Evolutionary conservation across 2,113 vertebrate species (phyloP).

Genomic region (Larimichthys polyactis): DNA sequence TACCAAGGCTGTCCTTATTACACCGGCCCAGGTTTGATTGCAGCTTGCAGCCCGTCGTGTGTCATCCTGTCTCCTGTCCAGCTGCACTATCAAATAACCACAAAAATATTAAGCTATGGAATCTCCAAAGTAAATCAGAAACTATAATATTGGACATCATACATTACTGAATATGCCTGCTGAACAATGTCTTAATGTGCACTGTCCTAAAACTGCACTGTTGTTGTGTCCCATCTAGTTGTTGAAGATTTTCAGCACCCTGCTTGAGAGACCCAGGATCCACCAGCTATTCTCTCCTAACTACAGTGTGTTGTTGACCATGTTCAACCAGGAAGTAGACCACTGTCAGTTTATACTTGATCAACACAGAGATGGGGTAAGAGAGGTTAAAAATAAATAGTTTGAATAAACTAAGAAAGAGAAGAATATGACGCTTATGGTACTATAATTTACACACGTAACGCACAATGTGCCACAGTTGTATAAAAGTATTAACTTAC

Average conservation of each 20-base stretch:
- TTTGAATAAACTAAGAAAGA: not conserved
- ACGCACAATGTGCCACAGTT: not conserved
- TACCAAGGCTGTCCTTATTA: no score
- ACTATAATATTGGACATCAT: not conserved
- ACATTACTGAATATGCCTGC: not conserved
- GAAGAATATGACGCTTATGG: not conserved
- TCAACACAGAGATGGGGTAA: slow-evolving; percentile 82
- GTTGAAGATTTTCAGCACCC: slow-evolving; percentile 81
- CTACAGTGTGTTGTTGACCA: slow-evolving; percentile 80
- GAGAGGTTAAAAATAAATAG: slow-evolving; percentile 2
- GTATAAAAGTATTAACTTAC: not conserved
- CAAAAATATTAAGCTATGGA: not conserved
- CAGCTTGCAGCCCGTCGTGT: not conserved
- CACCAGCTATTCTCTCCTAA: slow-evolving; percentile 78
- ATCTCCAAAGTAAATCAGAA: not conserved
- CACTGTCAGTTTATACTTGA: slow-evolving; percentile 80
- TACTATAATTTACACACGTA: not conserved
- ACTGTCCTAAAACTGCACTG: not conserved
- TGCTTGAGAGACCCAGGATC: slow-evolving; percentile 82
- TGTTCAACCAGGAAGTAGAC: slow-evolving; percentile 84
- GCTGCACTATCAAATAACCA: no score
- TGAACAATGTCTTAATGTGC: not conserved
- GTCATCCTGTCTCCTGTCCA: no score
- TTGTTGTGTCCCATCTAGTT: slow-evolving; percentile 63
- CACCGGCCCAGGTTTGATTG: not conserved